Evolutionary conservation across 2,797 vertebrate species (phyloP).

Genomic region (Dryobates pubescens): DNA sequence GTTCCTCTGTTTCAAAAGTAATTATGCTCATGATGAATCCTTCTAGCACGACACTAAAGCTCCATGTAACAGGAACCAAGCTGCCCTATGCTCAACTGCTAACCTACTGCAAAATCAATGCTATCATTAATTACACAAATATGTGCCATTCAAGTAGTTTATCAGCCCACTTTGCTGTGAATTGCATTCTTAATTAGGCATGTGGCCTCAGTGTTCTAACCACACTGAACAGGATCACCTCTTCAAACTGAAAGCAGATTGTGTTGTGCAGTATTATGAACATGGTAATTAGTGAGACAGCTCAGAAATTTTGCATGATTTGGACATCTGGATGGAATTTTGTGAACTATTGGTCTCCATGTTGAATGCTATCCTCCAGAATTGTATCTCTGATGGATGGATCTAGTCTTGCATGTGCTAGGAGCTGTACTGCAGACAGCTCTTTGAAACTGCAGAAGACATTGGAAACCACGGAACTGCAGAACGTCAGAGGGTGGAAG

Average conservation of each 20-base stretch:
- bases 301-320: not conserved
- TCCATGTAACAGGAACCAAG: not conserved
- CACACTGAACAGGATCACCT: not conserved
- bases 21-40: slow-evolving; percentile 27
- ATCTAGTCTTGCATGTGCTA: too few species aligned
- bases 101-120: slow-evolving; percentile 37
- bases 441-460: not conserved
- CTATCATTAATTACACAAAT: slow-evolving; percentile 29
- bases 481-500: not conserved
- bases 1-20: slow-evolving; percentile 25
- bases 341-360: not conserved
- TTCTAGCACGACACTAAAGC: not conserved
- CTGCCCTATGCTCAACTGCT: not conserved
- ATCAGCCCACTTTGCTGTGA: not conserved
- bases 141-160: slow-evolving; percentile 15
- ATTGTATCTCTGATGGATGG: not conserved
- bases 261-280: not conserved
- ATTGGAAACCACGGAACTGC: not conserved
- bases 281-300: not conserved
- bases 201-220: not conserved
- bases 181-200: not conserved
- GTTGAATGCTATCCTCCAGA: not conserved
- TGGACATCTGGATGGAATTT: not conserved
- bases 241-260: not conserved
- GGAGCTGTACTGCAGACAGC: not conserved